Base-by-base conservation (phyloP, 2,797 vertebrate species). In the Lacerta bilineata region DNA sequence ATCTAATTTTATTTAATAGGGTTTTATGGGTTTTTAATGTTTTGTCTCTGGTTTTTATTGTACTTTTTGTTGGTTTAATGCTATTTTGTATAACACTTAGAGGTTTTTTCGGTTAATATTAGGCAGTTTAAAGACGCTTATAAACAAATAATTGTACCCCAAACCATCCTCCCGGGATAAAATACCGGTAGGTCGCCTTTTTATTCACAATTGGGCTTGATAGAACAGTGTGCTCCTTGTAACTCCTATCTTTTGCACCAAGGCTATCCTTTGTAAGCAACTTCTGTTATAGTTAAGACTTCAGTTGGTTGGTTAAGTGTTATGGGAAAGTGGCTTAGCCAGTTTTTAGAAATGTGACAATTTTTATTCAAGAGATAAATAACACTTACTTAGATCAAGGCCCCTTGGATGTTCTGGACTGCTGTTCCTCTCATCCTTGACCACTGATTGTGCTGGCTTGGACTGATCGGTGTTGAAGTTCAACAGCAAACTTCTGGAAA, bases 291-390 rank as follows among this genome's bases (percentile, higher is more conserved):
- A 6, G 5, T n/a, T 36, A 71, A 72, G 29, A 77, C 5, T 27
- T 27, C 1, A 27, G 39, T 55, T 25, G 20, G 10, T 8, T 80
- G 27, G 29, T 36, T 55, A 59, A 50, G 18, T 41, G 61, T 33
- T 43, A 7, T 55, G 13, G 36, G 61, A 25, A 25, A 75, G 27
- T 66, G 33, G n/a, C 46, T 84, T 69, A 66, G 66, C 61, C 6
- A 6, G 20, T 50, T 82, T 66, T 82, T 68, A 66, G 61, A 25
- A 46, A 41, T 29, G 61, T 8, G 18, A 27, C 8, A 4, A 29
- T 78, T 64, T 84, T 85, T 68, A 50, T 80, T 75, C 59, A 39
- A 66, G 10, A 66, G 25, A 1, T 29, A 80, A 81, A 69, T 86
- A 7, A 4, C 43, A 20, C 33, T 18, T 17, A 41, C 13, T 41